Evolutionary conservation across 1,140 invertebrate species (phyloP), one percentile per base, ranked within the genome.

Genomic region (Lordiphosa mommai): DNA sequence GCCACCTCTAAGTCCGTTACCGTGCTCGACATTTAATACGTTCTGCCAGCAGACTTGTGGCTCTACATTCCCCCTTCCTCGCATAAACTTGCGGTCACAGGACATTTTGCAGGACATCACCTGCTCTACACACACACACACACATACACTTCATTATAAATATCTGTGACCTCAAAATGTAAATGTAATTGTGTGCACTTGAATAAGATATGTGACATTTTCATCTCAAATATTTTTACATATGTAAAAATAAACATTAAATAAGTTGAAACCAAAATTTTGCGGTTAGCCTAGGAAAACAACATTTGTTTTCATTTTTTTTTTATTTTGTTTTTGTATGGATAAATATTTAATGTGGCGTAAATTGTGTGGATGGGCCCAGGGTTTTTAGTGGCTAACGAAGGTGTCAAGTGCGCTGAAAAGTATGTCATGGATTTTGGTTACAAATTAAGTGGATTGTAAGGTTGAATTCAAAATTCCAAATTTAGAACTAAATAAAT

Each of bases 131-230:
- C 30, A 37, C 56, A 38, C 43, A 8, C 34, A 41, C 13, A 29
- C 27, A 32, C 13, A 36, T 46, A 12, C 50, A 56, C 49, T 80
- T 80, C 50, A 80, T 80, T 80, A 82, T 52, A 79, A 70, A 69
- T 70, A 73, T 56, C 32, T 64, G 36, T 33, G 37, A 34, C 36
- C 46, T 46, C 47, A 63, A 68, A 58, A 66, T 66, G 38, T 43
- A 52, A 38, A 61, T 56, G 51, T 57, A 52, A 37, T 52, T 56
- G 47, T 33, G 55, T 61, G 60, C 65, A 52, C 67, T 70, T 70
- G 57, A 57, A 64, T 34, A 52, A 60, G 38, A 63, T 60, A 48
- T 51, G 27, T 29, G 27, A 32, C 34, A 61, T 47, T 69, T 80
- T 14, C 43, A 80, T 65, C 61, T 50, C 12, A 57, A 69, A 72